Conservation (phyloP, 2,888 invertebrate genomes). For the Drosophila meridiana region DNA sequence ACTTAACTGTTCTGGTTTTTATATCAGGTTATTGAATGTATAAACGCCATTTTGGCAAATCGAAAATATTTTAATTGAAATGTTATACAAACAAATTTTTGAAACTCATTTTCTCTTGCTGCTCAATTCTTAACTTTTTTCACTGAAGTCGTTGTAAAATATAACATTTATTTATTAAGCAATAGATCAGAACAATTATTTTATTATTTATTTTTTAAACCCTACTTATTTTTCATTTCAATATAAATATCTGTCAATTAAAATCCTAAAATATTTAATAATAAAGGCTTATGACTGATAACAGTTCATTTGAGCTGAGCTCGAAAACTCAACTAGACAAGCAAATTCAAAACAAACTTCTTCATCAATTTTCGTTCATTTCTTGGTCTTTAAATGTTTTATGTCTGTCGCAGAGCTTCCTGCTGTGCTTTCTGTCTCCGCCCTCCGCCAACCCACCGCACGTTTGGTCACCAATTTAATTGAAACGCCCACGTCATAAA, state of each 20-base stretch:
- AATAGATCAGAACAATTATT: no score
- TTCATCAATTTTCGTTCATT: slow-evolving; percentile 43
- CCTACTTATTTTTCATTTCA: not conserved
- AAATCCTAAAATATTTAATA: not conserved
- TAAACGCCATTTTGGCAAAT: not conserved
- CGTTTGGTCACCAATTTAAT: slow-evolving; percentile 66
- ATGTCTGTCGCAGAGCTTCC: slow-evolving; percentile 62
- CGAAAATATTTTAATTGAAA: not conserved
- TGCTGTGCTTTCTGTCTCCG: slow-evolving; percentile 48
- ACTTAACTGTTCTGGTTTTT: not conserved
- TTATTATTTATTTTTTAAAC: not conserved
- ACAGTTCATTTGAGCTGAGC: slow-evolving; percentile 2
- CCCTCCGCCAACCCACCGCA: slow-evolving; percentile 5
- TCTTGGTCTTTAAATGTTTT: slow-evolving; percentile 27
- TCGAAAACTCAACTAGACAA: slow-evolving; percentile 56
- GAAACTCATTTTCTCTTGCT: not conserved
- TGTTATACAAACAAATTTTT: not conserved
- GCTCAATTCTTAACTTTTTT: not conserved
- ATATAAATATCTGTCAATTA: not conserved
- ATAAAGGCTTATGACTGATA: no score
- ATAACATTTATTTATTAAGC: not conserved
- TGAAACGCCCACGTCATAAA: slow-evolving; percentile 78
- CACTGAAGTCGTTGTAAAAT: not conserved
- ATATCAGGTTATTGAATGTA: not conserved
- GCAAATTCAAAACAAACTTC: slow-evolving; percentile 66